phyloP scores from a whole-genome alignment of 2,888 invertebrate genomes.

The Macrophya alboannulata region DNA sequence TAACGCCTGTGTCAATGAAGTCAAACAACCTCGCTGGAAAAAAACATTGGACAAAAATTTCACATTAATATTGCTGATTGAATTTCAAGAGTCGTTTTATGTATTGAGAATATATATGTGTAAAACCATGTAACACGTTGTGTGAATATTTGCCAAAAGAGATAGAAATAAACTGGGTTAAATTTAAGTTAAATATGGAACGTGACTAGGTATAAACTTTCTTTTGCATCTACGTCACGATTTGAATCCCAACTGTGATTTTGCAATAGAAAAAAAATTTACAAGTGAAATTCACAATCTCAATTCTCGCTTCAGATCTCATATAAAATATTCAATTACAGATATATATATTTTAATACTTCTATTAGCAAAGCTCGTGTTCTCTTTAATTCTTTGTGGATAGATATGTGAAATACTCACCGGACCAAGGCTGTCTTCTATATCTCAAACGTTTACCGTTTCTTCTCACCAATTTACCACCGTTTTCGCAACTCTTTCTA shows the following conservation, averaged over 20 bases:
- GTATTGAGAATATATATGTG: constrained; percentile 5
- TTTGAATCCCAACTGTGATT: not conserved
- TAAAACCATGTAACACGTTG: not conserved
- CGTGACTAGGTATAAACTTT: not conserved
- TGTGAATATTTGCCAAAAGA: constrained; percentile 11
- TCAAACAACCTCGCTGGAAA: constrained; percentile 95
- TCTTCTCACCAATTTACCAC: constrained; percentile 89
- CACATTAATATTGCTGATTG: not conserved
- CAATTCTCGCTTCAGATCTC: not conserved
- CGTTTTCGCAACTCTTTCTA: constrained; percentile 89
- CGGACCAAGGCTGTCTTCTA: constrained; percentile 94
- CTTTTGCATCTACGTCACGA: constrained; percentile 9
- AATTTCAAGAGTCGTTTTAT: not conserved
- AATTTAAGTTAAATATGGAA: constrained; percentile 30
- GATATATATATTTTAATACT: not conserved
- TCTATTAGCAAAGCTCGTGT: not conserved
- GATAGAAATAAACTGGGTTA: constrained; percentile 3
- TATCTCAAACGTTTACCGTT: constrained; percentile 95
- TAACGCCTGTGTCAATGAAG: constrained; percentile 95
- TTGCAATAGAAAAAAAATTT: constrained; percentile 11
- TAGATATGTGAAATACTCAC: constrained; percentile 81
- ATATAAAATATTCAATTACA: not conserved
- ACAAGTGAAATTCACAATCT: constrained; percentile 41
- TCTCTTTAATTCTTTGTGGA: not conserved
- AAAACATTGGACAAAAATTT: constrained; percentile 53